phyloP scores from a whole-genome alignment of 1,140 invertebrate genomes.

The Drosophila auraria region DNA sequence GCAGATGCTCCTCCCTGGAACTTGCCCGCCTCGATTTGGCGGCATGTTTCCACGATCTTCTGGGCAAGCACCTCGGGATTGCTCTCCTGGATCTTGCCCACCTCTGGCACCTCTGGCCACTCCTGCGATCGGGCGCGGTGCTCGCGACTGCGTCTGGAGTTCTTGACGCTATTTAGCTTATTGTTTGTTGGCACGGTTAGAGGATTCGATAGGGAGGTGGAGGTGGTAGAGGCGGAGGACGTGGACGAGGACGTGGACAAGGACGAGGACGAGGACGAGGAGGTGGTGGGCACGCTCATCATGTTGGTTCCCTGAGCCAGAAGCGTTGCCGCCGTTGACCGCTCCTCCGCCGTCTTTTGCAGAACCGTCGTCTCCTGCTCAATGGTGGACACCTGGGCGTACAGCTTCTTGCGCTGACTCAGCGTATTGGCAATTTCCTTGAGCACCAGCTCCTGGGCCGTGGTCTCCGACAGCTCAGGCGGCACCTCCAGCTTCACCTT shows the following conservation, averaged over 20 bases:
- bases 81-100: slow-evolving; percentile 95
- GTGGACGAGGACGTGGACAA: slow-evolving; percentile 34
- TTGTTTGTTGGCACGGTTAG: slow-evolving; percentile 53
- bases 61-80: slow-evolving; percentile 95
- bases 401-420: slow-evolving; percentile 92
- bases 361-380: slow-evolving; percentile 91
- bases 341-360: slow-evolving; percentile 89
- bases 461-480: slow-evolving; percentile 86
- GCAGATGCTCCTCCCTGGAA: slow-evolving; percentile 70
- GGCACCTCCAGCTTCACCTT: slow-evolving; percentile 72
- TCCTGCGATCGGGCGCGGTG: slow-evolving; percentile 92
- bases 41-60: slow-evolving; percentile 94
- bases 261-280: slow-evolving; percentile 29
- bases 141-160: slow-evolving; percentile 89
- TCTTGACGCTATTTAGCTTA: slow-evolving; percentile 79
- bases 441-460: slow-evolving; percentile 91
- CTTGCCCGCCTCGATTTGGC: slow-evolving; percentile 94
- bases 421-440: slow-evolving; percentile 94
- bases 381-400: slow-evolving; percentile 90
- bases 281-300: slow-evolving; percentile 75
- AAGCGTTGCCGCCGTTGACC: slow-evolving; percentile 86
- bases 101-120: slow-evolving; percentile 95
- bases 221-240: slow-evolving; percentile 33
- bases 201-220: slow-evolving; percentile 6
- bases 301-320: slow-evolving; percentile 83